These are phyloP conservation scores for Channa maculata DNA, from an alignment of 2,113 vertebrate genomes.

Conservation along the genomic window DNA sequence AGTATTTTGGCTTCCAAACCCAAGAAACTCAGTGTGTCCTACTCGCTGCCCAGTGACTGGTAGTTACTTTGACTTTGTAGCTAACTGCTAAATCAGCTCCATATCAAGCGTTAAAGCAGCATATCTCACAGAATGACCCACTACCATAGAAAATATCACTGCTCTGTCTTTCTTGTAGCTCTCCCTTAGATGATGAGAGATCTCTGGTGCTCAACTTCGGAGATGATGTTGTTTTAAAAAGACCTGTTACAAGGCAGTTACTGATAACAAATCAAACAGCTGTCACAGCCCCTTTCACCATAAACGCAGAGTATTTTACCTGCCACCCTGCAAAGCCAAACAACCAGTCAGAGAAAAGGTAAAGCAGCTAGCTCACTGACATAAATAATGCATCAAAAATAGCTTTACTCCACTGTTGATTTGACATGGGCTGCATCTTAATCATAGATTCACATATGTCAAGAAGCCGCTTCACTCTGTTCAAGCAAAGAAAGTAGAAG, in stretches of 20 bases:
- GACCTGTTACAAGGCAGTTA: slow-evolving; percentile 77
- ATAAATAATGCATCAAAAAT: slow-evolving; percentile 26
- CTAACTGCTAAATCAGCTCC: not conserved
- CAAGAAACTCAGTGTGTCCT: slow-evolving; percentile 84
- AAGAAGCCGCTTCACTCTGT: slow-evolving; percentile 74
- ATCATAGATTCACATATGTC: slow-evolving; percentile 53
- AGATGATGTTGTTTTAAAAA: slow-evolving; percentile 78
- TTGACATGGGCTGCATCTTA: slow-evolving; percentile 30
- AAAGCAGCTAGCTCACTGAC: not conserved
- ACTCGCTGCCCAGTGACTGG: slow-evolving; percentile 70
- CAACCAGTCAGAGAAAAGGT: slow-evolving; percentile 62
- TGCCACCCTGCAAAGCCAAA: slow-evolving; percentile 47
- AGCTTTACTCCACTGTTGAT: not conserved
- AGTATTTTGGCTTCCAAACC: slow-evolving; percentile 82
- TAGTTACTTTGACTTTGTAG: slow-evolving; percentile 1
- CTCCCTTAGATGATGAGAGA: slow-evolving; percentile 22
- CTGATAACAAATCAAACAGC: slow-evolving; percentile 88
- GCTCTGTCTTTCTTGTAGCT: slow-evolving; percentile 56
- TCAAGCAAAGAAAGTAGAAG: slow-evolving; percentile 76
- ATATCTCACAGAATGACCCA: not conserved
- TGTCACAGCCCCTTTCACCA: slow-evolving; percentile 84
- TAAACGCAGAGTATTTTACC: slow-evolving; percentile 87
- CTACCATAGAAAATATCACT: not conserved
- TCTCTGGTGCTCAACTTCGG: slow-evolving; percentile 88
- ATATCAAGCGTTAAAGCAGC: not conserved